Evolutionary conservation across 2,797 vertebrate genomes (phyloP), one percentile per base, ranked within the genome.

Genomic region (Pelochelys cantorii): DNA sequence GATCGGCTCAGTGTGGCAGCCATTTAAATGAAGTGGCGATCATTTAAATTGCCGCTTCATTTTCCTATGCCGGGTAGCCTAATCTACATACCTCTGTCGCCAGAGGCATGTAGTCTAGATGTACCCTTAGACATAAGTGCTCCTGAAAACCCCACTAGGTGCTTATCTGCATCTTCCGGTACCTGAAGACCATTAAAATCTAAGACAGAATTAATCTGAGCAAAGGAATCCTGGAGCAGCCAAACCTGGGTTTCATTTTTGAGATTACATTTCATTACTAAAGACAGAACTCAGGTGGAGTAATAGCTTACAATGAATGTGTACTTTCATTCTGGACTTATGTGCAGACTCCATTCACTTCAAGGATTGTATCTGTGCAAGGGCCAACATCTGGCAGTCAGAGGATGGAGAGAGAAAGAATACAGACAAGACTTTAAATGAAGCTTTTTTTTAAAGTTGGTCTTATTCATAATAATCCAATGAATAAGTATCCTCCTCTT

Each of bases 211-310:
- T 5, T 81, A 15, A 31, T 31, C 17, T 5, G 31, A 20, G 29
- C 25, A 56, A 2, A 4, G 13, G 86, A 92, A 84, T 2, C 34
- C 2, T 11, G 59, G 27, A 75, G 2, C 1, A 83, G 7, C 3
- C 29, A 17, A 53, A 37, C 1, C 71, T 90, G 71, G 18, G 15
- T 86, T 92, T 86, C 0, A 10, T 86, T 94, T 83, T 91, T 25
- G 48, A 81, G 92, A 83, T 1, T 62, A 29, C 4, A 81, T 87
- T 84, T 71, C 17, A 34, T 71, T 71, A 37, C 18, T 71, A 71
- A 71, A 71, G 34, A 10, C 20, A 71, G 68, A 71, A 34, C 34
- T 37, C 68, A 71, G 11, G 20, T 71, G 29, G 85, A 10, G 11
- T 29, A 65, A 2, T 42, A 4, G 4, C 84, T 84, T 82, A 25